Conservation (phyloP, 1,140 invertebrate genomes). For the Babylonia areolata region DNA sequence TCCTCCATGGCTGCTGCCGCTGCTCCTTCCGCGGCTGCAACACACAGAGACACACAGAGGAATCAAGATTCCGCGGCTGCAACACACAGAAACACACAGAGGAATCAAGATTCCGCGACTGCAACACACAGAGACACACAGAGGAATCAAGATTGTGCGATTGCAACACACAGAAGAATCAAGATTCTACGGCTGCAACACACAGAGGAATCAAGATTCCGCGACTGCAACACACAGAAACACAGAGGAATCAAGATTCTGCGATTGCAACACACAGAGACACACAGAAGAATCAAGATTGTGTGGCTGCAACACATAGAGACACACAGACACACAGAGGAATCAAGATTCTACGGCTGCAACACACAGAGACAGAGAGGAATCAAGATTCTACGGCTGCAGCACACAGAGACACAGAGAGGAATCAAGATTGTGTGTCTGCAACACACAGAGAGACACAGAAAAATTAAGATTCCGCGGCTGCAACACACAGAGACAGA, state of each 20-base stretch:
- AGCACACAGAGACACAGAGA: not conserved
- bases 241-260: no score
- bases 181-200: not conserved
- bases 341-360: no score
- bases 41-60: not conserved
- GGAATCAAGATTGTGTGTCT: not conserved
- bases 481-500: not conserved
- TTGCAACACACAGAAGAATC: not conserved
- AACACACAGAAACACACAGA: not conserved
- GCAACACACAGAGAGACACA: not conserved
- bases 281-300: no score
- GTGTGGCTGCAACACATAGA: no score
- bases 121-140: not conserved
- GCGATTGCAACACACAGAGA: no score
- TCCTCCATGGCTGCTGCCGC: slow-evolving; percentile 31
- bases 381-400: not conserved
- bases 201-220: not conserved
- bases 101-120: not conserved
- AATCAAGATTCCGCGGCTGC: not conserved
- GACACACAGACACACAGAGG: no score
- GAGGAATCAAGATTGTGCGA: not conserved
- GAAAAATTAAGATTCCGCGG: not conserved
- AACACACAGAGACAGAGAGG: no score
- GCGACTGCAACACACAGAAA: no score
- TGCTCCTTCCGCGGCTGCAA: not conserved